Evolutionary conservation across 2,888 invertebrate species (phyloP).

Genomic region (Pseudococcus longispinus): DNA sequence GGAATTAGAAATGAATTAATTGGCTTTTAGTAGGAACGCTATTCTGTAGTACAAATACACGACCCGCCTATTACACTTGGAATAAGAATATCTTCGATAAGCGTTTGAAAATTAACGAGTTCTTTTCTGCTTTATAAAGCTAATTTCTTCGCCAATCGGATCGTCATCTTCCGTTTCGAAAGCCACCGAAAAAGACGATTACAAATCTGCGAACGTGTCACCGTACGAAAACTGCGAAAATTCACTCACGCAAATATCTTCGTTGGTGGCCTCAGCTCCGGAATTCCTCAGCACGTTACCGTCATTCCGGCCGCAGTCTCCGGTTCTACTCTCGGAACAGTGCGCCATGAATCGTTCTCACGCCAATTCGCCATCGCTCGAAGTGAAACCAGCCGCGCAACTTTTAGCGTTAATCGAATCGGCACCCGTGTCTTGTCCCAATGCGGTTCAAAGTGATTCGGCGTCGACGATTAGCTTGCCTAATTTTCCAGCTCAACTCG

Average conservation of each 20-base stretch:
- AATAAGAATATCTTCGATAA: no score
- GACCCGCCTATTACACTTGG: no score
- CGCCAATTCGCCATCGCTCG: background rate
- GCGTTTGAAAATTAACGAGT: background rate
- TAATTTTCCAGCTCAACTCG: background rate
- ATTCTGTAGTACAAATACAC: no score
- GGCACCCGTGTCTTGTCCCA: background rate
- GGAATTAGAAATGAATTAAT: no score
- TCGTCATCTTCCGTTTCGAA: slow-evolving; percentile 2
- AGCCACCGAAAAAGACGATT: background rate
- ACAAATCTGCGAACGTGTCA: background rate
- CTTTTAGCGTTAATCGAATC: background rate
- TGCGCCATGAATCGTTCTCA: background rate
- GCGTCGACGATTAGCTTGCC: background rate
- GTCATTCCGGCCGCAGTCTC: slow-evolving; percentile 47
- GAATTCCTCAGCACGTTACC: slow-evolving; percentile 49
- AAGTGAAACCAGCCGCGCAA: background rate
- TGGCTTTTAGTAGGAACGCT: no score
- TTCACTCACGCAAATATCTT: slow-evolving; percentile 46
- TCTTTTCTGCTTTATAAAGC: slow-evolving; percentile 63
- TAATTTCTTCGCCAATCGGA: slow-evolving; percentile 71
- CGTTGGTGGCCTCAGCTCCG: slow-evolving; percentile 46
- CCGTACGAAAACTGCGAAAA: background rate
- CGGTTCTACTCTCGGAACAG: background rate
- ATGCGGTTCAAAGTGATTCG: background rate